These are phyloP conservation scores for Dendropsophus ebraccatus DNA, from an alignment of 2,113 vertebrate species.

Conservation along the genomic window DNA sequence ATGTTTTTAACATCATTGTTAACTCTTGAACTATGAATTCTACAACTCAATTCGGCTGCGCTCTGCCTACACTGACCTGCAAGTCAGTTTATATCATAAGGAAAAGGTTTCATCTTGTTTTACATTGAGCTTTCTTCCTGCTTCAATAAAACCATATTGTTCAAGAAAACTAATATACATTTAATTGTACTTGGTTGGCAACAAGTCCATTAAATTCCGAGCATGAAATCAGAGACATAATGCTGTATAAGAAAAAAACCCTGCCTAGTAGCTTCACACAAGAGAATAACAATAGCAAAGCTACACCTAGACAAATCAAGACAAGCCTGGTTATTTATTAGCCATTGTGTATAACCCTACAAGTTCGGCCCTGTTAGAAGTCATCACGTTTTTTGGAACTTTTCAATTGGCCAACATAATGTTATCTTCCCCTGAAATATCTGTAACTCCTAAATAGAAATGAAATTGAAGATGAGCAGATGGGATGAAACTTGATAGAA, in stretches of 20 bases:
- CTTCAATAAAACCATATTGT: too few species aligned
- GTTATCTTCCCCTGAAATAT: not conserved
- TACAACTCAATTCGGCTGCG: too few species aligned
- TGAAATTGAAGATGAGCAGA: conserved; percentile 9
- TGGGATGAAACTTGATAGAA: not conserved
- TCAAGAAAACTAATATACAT: not conserved
- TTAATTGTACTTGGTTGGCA: not conserved
- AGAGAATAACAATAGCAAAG: not conserved
- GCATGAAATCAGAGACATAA: not conserved
- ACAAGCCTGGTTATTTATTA: not conserved
- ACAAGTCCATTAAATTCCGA: not conserved
- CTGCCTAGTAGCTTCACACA: too few species aligned
- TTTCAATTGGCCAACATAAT: not conserved
- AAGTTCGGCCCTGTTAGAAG: not conserved
- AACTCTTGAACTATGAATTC: too few species aligned
- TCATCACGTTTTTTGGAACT: not conserved
- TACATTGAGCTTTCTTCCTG: too few species aligned
- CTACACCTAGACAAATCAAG: not conserved
- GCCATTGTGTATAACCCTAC: not conserved
- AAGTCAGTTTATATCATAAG: too few species aligned
- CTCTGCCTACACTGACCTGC: too few species aligned
- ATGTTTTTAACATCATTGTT: too few species aligned
- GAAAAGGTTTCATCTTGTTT: too few species aligned
- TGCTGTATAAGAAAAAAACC: too few species aligned
- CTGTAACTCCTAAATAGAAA: conserved; percentile 1